phyloP scores from a whole-genome alignment of 2,113 vertebrate species.

The Hippotragus niger region DNA sequence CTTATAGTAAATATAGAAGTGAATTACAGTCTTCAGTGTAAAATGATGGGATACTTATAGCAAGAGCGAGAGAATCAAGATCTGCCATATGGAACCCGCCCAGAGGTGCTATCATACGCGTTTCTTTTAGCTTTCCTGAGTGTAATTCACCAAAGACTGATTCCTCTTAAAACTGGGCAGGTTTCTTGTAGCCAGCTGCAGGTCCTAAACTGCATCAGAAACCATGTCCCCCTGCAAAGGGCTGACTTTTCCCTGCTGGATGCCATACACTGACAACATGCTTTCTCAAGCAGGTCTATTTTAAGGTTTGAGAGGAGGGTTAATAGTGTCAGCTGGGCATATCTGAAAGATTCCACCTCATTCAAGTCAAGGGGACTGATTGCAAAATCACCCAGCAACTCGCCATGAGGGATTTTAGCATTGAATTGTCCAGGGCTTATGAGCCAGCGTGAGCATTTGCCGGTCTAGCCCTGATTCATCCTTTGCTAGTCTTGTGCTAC shows the following conservation, averaged over 20 bases:
- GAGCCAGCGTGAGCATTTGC: neutral
- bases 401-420: neutral
- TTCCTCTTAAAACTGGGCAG: conserved; percentile 4
- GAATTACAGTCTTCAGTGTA: neutral
- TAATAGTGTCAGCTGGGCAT: conserved; percentile 33
- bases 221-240: neutral
- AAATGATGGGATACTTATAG: neutral
- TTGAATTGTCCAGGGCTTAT: neutral
- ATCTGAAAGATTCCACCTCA: conserved; percentile 4
- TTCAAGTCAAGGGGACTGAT: neutral
- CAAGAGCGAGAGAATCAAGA: neutral
- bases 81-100: neutral
- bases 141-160: neutral
- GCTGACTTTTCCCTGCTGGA: neutral
- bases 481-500: conserved; percentile 27
- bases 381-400: neutral
- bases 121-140: conserved; percentile 19
- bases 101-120: neutral
- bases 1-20: neutral
- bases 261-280: neutral
- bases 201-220: neutral
- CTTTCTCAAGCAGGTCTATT: conserved; percentile 28
- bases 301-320: conserved; percentile 21
- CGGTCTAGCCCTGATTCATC: neutral
- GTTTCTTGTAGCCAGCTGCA: neutral